These are phyloP conservation scores for Rhaphigaster nebulosa DNA, from an alignment of 2,888 invertebrate genomes.

Conservation along the genomic window DNA sequence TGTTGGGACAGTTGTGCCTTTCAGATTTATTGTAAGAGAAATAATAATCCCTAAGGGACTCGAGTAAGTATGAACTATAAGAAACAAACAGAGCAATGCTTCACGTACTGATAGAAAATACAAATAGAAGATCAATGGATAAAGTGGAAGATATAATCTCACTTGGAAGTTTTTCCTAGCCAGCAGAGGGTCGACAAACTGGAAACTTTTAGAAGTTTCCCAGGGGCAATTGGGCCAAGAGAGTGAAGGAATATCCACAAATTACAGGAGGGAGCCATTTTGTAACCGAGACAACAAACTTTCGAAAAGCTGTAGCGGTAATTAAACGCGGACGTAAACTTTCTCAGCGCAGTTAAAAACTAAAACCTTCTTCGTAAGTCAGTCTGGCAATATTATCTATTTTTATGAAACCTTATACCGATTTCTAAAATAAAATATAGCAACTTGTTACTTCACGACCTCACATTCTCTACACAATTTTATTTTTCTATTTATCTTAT, in stretches of 20 bases:
- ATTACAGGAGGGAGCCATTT: not conserved
- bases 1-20: not conserved
- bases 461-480: too few relatives aligned
- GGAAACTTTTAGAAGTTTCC: constrained; percentile 4
- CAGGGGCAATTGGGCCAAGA: not conserved
- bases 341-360: not conserved
- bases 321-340: not conserved
- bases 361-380: not conserved
- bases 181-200: not conserved
- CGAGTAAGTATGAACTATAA: not conserved
- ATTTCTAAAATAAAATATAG: not conserved
- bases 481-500: too few relatives aligned
- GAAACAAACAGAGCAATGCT: not conserved
- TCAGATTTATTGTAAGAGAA: not conserved
- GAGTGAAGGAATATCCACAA: constrained; percentile 22
- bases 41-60: not conserved
- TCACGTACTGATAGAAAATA: not conserved
- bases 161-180: not conserved
- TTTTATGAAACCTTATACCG: not conserved
- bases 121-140: not conserved
- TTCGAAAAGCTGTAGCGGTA: not conserved
- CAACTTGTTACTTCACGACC: too few relatives aligned
- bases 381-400: not conserved
- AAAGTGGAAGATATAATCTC: not conserved
- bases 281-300: constrained; percentile 17